Conservation (phyloP, 2,797 vertebrate species). For the Rhabdomys pumilio region DNA sequence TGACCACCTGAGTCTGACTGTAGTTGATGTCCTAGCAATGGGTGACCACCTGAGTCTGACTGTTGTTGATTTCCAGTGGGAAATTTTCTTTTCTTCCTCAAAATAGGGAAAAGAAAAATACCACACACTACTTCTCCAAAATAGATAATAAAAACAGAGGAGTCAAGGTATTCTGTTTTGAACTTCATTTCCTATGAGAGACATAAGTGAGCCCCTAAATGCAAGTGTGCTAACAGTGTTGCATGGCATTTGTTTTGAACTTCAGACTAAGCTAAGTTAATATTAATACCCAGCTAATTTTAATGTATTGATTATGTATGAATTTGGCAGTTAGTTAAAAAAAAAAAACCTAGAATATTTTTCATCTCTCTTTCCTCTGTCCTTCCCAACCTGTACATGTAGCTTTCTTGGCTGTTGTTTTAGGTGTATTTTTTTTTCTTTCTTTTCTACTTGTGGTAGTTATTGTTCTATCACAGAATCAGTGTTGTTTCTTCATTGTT, state of each 20-base stretch:
- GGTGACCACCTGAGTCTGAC: conserved; percentile 22
- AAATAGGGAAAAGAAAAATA: background rate
- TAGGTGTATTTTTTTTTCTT: background rate
- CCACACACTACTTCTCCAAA: background rate
- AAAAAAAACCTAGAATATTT: background rate
- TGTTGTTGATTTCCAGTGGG: background rate
- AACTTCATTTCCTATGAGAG: conserved; percentile 25
- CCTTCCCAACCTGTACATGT: background rate
- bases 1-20: no score
- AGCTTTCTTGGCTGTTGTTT: background rate
- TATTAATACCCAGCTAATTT: background rate
- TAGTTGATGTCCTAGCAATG: background rate
- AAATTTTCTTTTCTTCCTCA: background rate
- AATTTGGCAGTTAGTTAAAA: background rate
- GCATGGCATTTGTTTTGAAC: background rate
- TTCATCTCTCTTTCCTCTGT: background rate
- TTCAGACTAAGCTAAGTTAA: background rate
- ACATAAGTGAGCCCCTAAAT: background rate
- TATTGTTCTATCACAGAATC: background rate
- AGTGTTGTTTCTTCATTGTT: background rate
- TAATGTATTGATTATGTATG: background rate
- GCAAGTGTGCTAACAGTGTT: background rate
- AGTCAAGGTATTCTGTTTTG: background rate
- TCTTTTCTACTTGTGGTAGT: background rate
- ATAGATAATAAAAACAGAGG: background rate